A percentile compares a stretch with the other conserved stretches of the same genome.
Conservation (phyloP, 2,113 vertebrate species). For the Ciconia stormi region DNA sequence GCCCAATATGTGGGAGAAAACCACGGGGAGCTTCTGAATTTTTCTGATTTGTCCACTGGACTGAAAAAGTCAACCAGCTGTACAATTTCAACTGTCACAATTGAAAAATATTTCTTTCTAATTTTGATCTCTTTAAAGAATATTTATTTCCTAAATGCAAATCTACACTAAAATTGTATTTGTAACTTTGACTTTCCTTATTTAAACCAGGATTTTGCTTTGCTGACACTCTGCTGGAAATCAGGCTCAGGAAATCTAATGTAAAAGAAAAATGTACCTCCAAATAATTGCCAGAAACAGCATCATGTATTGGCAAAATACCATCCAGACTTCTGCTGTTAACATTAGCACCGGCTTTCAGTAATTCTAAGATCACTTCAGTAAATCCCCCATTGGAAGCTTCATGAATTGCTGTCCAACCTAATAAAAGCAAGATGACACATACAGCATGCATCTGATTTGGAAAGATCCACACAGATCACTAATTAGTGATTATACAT, state of each 20-base stretch:
- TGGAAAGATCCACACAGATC: neutral
- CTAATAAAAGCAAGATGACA: constrained; percentile 67
- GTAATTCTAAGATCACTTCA: constrained; percentile 76
- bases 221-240: neutral
- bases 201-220: neutral
- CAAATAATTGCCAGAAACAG: constrained; percentile 71
- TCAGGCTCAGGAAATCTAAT: neutral
- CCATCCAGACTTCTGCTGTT: constrained; percentile 74
- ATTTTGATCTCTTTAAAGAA: neutral
- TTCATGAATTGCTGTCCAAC: constrained; percentile 87
- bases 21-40: neutral
- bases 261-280: constrained; percentile 73
- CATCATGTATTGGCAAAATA: constrained; percentile 81
- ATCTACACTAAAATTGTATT: neutral
- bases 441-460: neutral
- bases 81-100: neutral
- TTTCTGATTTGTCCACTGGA: neutral
- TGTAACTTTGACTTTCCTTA: neutral
- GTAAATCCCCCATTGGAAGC: constrained; percentile 67
- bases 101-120: neutral
- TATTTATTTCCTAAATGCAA: neutral
- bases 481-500: neutral
- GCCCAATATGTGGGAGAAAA: neutral
- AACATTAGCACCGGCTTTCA: constrained; percentile 82
- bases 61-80: neutral